Percentiles rank a stretch among this genome's conserved stretches.
Conservation (phyloP, 1,140 invertebrate species). For the Ceratosolen fusciceps region DNA sequence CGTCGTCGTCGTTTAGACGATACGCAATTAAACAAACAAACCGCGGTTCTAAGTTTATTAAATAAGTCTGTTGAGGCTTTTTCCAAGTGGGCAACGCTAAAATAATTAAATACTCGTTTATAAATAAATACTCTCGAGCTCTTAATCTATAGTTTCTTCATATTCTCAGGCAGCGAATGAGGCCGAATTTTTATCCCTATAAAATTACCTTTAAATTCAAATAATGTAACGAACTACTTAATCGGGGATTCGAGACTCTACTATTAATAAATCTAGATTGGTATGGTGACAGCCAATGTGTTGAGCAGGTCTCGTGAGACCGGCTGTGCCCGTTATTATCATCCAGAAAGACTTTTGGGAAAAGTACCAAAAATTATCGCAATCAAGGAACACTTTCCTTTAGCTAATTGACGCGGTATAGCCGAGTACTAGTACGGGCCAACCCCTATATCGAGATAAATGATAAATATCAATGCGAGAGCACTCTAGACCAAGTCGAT, state of each 20-base stretch:
- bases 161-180: neutral
- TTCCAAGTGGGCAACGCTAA: neutral
- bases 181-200: neutral
- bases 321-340: neutral
- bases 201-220: too few relatives aligned
- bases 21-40: too few relatives aligned
- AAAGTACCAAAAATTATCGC: neutral
- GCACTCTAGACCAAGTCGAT: too few relatives aligned
- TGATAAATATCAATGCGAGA: neutral
- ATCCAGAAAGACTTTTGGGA: neutral
- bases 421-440: neutral
- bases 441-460: neutral
- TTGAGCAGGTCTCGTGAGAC: neutral
- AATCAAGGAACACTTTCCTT: neutral
- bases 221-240: too few relatives aligned
- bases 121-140: slow-evolving; percentile 21
- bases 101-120: slow-evolving; percentile 34
- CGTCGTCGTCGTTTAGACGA: too few relatives aligned
- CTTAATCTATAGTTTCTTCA: neutral
- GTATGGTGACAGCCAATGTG: too few relatives aligned
- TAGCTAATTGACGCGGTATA: slow-evolving; percentile 3
- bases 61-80: too few relatives aligned
- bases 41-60: too few relatives aligned
- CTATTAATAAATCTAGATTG: too few relatives aligned
- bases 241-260: too few relatives aligned